A percentile compares a stretch with the other conserved stretches of the same genome.
phyloP scores from a whole-genome alignment of 2,113 vertebrate genomes.

The Chaetodon auriga region DNA sequence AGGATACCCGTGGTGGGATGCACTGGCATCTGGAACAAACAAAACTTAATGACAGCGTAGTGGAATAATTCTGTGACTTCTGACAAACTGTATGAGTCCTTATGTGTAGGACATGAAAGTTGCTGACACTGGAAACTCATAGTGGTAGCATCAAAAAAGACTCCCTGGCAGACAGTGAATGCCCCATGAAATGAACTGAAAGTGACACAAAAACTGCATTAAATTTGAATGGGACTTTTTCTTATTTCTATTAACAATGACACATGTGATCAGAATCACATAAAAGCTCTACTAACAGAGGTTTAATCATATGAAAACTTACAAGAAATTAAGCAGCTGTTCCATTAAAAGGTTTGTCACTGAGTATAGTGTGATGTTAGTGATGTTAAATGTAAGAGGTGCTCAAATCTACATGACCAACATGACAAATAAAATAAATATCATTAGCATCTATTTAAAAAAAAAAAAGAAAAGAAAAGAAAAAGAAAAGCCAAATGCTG shows the following conservation, averaged over 20 bases:
- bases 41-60: neutral
- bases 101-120: neutral
- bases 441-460: neutral
- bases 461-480: too few species aligned
- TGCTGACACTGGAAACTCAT: neutral
- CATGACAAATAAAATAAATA: neutral
- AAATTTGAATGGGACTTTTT: neutral
- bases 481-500: neutral
- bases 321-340: neutral
- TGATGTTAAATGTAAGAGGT: neutral
- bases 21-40: slow-evolving; percentile 82
- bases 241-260: neutral
- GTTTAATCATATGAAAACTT: too few species aligned
- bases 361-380: neutral
- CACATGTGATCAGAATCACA: neutral
- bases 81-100: neutral
- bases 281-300: neutral
- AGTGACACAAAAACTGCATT: neutral
- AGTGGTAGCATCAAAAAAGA: neutral
- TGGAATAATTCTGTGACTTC: neutral
- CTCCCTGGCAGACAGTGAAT: neutral
- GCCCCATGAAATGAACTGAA: neutral
- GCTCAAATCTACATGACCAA: neutral
- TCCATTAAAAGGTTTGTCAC: neutral
- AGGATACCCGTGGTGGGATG: slow-evolving; percentile 91